Percentiles rank a stretch among this genome's conserved stretches.
Evolutionary conservation across 92 coral and sea anemone genomes (phyloP).

Genomic region (Montipora capitata): DNA sequence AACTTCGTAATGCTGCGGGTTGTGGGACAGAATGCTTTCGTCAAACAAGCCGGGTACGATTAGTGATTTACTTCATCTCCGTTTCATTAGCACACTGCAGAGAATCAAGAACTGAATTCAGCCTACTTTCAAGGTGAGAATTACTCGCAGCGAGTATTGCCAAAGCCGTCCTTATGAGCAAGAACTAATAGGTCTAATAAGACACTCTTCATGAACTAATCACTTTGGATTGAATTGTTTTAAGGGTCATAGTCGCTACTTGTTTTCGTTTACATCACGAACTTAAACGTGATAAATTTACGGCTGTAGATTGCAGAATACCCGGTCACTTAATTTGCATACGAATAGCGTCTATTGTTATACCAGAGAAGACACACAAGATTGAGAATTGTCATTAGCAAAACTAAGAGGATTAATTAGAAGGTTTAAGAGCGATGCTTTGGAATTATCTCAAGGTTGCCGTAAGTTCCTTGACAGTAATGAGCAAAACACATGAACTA

Average conservation of each 20-base stretch:
- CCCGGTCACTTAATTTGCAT: too few species aligned
- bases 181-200: too few species aligned
- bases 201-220: too few species aligned
- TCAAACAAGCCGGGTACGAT: neutral
- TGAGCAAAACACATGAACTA: constrained; percentile 10
- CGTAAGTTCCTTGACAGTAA: neutral
- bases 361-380: too few species aligned
- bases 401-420: neutral
- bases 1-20: neutral
- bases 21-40: constrained; percentile 10
- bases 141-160: neutral
- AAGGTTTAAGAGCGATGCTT: neutral
- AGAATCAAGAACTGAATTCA: constrained; percentile 10
- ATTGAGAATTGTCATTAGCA: neutral
- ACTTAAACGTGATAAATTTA: neutral
- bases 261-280: constrained; percentile 25
- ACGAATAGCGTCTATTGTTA: too few species aligned
- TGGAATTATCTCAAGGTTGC: neutral
- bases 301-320: too few species aligned
- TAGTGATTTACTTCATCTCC: neutral
- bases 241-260: neutral
- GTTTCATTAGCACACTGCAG: neutral
- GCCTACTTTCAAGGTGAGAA: constrained; percentile 26
- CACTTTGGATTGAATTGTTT: constrained; percentile 2
- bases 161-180: too few species aligned